Evolutionary conservation across 1,140 invertebrate species (phyloP), one percentile per base, ranked within the genome.

Genomic region (Procambarus clarkii): DNA sequence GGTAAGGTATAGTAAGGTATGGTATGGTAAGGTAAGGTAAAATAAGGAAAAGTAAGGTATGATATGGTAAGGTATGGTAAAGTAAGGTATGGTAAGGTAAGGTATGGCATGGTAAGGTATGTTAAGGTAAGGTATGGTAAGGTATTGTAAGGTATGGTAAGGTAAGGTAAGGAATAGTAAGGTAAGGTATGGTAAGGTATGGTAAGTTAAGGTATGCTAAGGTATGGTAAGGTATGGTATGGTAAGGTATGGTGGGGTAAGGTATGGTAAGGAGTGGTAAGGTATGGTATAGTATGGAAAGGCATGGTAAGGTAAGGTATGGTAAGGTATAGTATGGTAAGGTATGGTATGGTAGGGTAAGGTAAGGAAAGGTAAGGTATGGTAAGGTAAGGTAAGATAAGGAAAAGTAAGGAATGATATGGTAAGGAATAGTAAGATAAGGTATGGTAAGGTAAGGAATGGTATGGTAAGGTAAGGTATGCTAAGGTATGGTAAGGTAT

Each of bases 391-490:
- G 48, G 44, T 79, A 15, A 79, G 77, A 45, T 46, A 48, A 79
- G 77, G 45, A 48, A 46, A 79, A 21, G 77, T 79, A 77, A 79
- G 45, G 77, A 48, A 79, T 44, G 77, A 7, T 50, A 9, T 48
- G 77, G 48, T 79, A 48, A 79, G 77, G 34, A 48, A 79, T 5
- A 45, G 45, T 79, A 79, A 79, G 77, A 45, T 79, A 48, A 79
- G 45, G 45, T 79, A 79, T 44, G 48, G 44, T 79, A 48, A 45
- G 77, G 77, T 79, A 79, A 46, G 77, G 77, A n/a, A 79, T 24
- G 69, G 69, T 71, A 71, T 24, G 24, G 69, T 71, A 24, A 71
- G n/a, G n/a, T 71, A 71, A 4, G 48, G 44, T 79, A n/a, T 48
- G 77, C 9, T 46, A 79, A 50, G 44, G 77, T 48, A 50, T 44